Evolutionary conservation across 2,797 vertebrate genomes (phyloP).

Genomic region (Brachymystax lenok): DNA sequence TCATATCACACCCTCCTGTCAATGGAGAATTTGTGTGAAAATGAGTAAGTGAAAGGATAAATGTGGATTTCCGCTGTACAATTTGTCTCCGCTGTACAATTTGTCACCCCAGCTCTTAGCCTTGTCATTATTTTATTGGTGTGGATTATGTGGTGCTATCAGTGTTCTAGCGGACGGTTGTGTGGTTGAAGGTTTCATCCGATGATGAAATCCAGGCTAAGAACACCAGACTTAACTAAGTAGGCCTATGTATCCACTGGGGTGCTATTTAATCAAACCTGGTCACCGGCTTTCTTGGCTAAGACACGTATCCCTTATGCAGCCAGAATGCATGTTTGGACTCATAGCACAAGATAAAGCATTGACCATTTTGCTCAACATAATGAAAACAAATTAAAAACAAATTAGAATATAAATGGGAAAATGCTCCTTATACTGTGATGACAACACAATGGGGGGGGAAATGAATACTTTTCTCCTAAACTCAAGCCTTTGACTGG

Average conservation of each 20-base stretch:
- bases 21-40: not conserved
- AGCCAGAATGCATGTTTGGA: not conserved
- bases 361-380: too few species aligned
- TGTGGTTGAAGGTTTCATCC: not conserved
- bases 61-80: not conserved
- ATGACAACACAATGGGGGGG: too few species aligned
- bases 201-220: not conserved
- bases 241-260: too few species aligned
- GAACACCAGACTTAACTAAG: not conserved
- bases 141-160: not conserved
- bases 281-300: too few species aligned
- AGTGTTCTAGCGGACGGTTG: not conserved
- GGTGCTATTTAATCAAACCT: not conserved
- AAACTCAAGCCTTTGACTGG: not conserved
- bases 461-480: not conserved
- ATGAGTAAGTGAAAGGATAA: not conserved
- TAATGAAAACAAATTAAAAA: too few species aligned
- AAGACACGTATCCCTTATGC: not conserved
- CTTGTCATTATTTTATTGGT: not conserved
- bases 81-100: not conserved
- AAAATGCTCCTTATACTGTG: too few species aligned
- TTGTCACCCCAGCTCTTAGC: not conserved
- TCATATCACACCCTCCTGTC: not conserved
- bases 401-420: too few species aligned
- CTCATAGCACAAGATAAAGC: not conserved